Evolutionary conservation across 2,113 vertebrate species (phyloP).

Genomic region (Myodes glareolus): DNA sequence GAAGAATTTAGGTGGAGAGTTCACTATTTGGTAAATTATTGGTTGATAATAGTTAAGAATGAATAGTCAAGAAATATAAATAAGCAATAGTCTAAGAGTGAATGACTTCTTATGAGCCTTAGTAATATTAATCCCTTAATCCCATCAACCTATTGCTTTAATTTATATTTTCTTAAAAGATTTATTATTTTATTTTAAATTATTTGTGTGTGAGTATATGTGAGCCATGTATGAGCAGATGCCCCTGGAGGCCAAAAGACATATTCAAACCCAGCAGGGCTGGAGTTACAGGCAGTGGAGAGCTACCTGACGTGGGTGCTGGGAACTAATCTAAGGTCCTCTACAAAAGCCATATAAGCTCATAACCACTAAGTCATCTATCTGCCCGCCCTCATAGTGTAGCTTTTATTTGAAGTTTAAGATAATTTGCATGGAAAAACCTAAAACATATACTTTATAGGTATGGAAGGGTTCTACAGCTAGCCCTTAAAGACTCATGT

Average conservation of each 20-base stretch:
- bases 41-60: not conserved
- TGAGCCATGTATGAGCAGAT: not conserved
- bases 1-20: not conserved
- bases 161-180: not conserved
- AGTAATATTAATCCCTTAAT: not conserved
- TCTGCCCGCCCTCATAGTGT: not conserved
- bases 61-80: not conserved
- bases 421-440: not conserved
- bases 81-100: not conserved
- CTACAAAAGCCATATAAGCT: not conserved
- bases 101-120: not conserved
- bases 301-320: no score
- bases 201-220: no score
- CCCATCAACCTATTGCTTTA: not conserved
- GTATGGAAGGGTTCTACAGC: not conserved
- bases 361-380: not conserved
- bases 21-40: constrained; percentile 24
- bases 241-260: not conserved
- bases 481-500: not conserved
- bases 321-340: not conserved
- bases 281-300: not conserved
- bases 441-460: not conserved
- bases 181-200: not conserved
- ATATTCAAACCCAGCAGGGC: not conserved
- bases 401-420: not conserved